These are phyloP conservation scores for Aurelia aurita DNA, from an alignment of 30 jellyfish, hydroid and myxozoan genomes.

Conservation along the genomic window DNA sequence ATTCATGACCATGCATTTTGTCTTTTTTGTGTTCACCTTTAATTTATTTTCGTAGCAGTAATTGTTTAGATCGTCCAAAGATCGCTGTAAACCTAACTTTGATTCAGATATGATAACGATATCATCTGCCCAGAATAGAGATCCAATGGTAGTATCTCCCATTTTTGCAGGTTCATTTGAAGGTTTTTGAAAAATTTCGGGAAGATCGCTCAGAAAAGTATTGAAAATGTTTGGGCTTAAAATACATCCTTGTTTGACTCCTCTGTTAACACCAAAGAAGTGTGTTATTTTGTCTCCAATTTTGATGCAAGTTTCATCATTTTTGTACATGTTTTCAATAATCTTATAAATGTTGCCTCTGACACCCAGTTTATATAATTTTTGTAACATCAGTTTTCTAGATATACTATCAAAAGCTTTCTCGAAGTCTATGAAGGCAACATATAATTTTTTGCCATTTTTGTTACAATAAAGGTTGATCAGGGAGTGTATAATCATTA, in stretches of 20 bases:
- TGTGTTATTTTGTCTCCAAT: background rate
- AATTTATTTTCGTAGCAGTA: background rate
- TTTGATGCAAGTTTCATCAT: background rate
- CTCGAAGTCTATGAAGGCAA: no score
- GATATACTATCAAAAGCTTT: no score
- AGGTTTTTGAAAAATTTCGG: background rate
- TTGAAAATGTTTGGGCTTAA: constrained; percentile 6
- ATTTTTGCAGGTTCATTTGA: constrained; percentile 4
- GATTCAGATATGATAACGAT: constrained; percentile 20
- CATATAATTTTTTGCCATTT: no score
- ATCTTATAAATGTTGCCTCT: background rate
- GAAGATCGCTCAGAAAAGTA: constrained; percentile 4
- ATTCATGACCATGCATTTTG: constrained; percentile 24
- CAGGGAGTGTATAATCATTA: no score
- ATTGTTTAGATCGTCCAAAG: constrained; percentile 7
- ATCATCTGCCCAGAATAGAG: constrained; percentile 23
- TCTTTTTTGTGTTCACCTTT: no score
- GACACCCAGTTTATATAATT: background rate
- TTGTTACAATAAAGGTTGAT: no score
- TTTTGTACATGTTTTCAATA: background rate
- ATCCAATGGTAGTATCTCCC: background rate
- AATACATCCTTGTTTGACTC: constrained; percentile 26
- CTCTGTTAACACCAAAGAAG: background rate
- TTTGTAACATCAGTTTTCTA: no score
- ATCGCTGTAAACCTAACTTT: background rate